Base-by-base conservation (phyloP, 2,888 invertebrate genomes). In the Hemicrepidius hirtus region DNA sequence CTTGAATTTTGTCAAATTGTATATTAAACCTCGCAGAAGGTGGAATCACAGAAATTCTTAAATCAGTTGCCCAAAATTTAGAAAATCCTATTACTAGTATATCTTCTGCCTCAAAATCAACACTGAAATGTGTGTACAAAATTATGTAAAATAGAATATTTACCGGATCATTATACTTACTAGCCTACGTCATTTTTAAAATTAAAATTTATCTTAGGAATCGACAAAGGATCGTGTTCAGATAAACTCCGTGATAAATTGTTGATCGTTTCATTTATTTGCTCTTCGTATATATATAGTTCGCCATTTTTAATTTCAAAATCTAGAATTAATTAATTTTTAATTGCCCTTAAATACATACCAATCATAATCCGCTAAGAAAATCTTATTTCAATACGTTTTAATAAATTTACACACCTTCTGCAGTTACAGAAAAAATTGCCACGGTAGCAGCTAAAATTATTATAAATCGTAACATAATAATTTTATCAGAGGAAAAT, bases 191-290 rank as follows among this genome's bases (percentile, higher is more conserved):
- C 37, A 18, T 35, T 13, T 0, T 13, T 18, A 18, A 57, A 24
- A 10, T 57, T 32, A 18, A 18, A 35, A 4, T 35, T 10, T 18
- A 12, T 18, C 9, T 57, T 10, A 13, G 24, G 10, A 32, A 57
- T 57, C 4, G 10, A 28, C 12, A 16, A 57, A 37, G 57, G 57
- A 12, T 57, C 57, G 18, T 57, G 18, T 0, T 16, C 12, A 9
- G 24, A 4, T 9, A 57, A 12, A 2, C 12, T 16, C n/a, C 10
- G 7, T 3, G 32, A 35, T 2, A 57, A 16, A 16, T 57, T 35
- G 35, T 12, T 32, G 5, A 57, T 12, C 2, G 57, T 57, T 57
- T 57, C 57, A 13, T 57, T 57, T 12, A 57, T 35, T 1, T 1
- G 1, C 12, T 18, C 9, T 57, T 57, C 57, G 12, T 35, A 37